Evolutionary conservation across 2,888 invertebrate genomes (phyloP).

Genomic region (Arge pagana): DNA sequence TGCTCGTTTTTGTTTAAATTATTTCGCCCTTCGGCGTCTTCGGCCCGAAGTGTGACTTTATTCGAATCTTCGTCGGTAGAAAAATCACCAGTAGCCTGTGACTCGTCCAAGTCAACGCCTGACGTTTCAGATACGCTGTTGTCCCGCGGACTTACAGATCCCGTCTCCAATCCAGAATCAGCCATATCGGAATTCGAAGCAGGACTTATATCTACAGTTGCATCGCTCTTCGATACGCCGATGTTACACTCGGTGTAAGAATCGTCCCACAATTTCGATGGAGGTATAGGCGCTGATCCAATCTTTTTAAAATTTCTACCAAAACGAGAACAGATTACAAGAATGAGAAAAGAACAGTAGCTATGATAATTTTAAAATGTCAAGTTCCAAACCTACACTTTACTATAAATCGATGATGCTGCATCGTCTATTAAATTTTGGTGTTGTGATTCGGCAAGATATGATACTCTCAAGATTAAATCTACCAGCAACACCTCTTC

Average conservation of each 20-base stretch:
- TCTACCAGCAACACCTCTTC: conserved; percentile 45
- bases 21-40: conserved; percentile 30
- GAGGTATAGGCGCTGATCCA: background rate
- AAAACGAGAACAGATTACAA: too few species aligned
- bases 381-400: too few species aligned
- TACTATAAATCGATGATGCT: too few species aligned
- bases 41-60: conserved; percentile 34
- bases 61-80: conserved; percentile 50
- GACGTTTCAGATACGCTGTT: conserved; percentile 55
- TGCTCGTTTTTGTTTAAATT: conserved; percentile 13
- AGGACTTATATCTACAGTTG: conserved; percentile 38
- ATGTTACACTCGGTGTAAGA: background rate
- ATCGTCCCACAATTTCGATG: conserved; percentile 1
- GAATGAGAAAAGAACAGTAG: too few species aligned
- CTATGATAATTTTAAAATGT: too few species aligned
- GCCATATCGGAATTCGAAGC: conserved; percentile 53
- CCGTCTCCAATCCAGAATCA: conserved; percentile 57
- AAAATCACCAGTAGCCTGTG: conserved; percentile 45
- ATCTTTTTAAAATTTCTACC: background rate
- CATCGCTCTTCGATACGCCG: conserved; percentile 27
- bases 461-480: conserved; percentile 35
- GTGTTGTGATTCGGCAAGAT: background rate
- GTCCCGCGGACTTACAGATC: conserved; percentile 56
- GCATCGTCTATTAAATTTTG: conserved; percentile 4
- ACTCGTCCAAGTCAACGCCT: conserved; percentile 47